Conservation (phyloP, 2,888 invertebrate species). For the Liopterus haemorrhoidalis region DNA sequence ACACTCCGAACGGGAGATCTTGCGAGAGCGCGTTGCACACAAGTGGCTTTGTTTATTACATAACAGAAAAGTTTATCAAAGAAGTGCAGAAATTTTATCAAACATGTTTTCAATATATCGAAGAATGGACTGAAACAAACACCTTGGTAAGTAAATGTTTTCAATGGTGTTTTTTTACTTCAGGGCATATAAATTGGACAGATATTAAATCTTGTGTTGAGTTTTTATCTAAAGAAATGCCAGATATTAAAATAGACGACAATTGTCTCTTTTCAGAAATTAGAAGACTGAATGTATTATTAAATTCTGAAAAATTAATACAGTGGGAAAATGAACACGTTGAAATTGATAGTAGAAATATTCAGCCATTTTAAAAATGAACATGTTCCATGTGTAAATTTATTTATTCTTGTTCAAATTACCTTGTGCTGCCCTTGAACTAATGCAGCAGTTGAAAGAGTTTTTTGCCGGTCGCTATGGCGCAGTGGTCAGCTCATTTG, state of each 20-base stretch:
- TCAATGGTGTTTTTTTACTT: slow-evolving; percentile 20
- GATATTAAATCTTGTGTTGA: slow-evolving; percentile 9
- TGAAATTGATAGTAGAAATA: slow-evolving; percentile 25
- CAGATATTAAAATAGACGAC: slow-evolving; percentile 21
- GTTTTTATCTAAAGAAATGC: slow-evolving; percentile 11
- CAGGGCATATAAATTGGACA: slow-evolving; percentile 3
- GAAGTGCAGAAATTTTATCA: slow-evolving; percentile 24
- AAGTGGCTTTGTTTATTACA: too few relatives aligned
- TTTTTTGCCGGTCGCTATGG: too few relatives aligned
- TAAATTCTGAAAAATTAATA: slow-evolving; percentile 26
- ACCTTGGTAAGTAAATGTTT: slow-evolving; percentile 17
- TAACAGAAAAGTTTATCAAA: slow-evolving; percentile 21
- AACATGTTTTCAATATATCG: slow-evolving; percentile 23
- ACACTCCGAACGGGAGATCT: too few relatives aligned
- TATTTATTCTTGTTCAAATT: slow-evolving; percentile 24
- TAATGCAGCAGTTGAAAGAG: too few relatives aligned
- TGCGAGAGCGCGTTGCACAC: too few relatives aligned
- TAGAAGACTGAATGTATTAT: slow-evolving; percentile 22
- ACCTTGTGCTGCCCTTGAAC: too few relatives aligned
- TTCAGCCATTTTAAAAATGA: slow-evolving; percentile 27
- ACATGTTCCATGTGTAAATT: slow-evolving; percentile 26
- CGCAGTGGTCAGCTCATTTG: too few relatives aligned
- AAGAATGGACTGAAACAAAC: slow-evolving; percentile 24
- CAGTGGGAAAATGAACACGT: slow-evolving; percentile 25
- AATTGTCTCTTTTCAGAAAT: slow-evolving; percentile 22